Percentiles rank a stretch among this genome's conserved stretches.
Conservation (phyloP, 2,113 vertebrate species). For the Mugil cephalus region DNA sequence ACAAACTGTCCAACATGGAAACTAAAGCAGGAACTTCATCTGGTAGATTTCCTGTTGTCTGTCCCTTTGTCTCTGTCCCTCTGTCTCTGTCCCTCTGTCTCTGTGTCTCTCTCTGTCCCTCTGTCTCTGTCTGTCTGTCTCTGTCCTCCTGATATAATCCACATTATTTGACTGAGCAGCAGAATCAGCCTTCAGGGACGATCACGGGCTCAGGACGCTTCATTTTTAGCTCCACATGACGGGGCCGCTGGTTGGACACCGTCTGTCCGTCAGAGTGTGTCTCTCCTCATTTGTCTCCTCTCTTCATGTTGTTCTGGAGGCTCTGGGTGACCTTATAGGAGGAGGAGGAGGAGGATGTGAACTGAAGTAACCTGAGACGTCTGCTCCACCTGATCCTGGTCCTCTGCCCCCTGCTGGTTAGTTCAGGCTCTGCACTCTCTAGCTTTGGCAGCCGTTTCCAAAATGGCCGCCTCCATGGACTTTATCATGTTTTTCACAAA, state of each 20-base stretch:
- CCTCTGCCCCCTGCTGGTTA: no score
- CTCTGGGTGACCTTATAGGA: conserved; percentile 52
- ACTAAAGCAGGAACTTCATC: no score
- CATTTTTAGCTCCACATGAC: conserved; percentile 59
- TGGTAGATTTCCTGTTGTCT: no score
- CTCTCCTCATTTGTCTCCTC: conserved; percentile 46
- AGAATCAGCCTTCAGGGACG: conserved; percentile 58
- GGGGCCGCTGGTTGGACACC: conserved; percentile 42
- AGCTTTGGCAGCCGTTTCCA: no score
- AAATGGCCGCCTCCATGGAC: no score
- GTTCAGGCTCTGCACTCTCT: no score
- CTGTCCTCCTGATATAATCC: conserved; percentile 43
- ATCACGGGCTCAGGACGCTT: conserved; percentile 49
- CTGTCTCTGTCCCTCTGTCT: neutral
- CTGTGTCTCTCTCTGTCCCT: conserved; percentile 2
- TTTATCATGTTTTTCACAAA: no score
- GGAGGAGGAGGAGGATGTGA: no score
- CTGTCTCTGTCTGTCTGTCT: neutral
- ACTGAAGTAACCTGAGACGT: no score
- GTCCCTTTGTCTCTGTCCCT: no score
- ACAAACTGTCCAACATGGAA: no score
- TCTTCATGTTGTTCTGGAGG: conserved; percentile 51
- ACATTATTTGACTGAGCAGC: conserved; percentile 57
- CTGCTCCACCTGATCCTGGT: no score
- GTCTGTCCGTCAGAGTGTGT: conserved; percentile 39